Conservation (phyloP, 2,113 vertebrate species). For the Ivindomyrus marchei region DNA sequence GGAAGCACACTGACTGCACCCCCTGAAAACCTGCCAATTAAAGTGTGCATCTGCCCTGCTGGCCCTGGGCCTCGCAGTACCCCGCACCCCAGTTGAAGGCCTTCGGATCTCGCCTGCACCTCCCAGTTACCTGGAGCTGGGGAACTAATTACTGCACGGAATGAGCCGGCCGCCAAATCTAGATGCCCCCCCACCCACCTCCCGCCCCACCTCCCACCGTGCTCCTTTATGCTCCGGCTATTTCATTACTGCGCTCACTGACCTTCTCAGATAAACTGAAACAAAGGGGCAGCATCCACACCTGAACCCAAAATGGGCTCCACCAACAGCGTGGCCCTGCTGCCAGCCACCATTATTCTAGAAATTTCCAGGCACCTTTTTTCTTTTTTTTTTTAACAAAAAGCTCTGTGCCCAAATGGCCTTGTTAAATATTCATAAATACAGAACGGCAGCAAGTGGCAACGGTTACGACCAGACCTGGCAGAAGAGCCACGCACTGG, state of each 20-base stretch:
- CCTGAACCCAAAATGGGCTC: background rate
- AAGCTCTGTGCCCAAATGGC: background rate
- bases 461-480: background rate
- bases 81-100: background rate
- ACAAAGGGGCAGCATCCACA: background rate
- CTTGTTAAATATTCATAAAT: background rate
- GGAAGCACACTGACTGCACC: background rate
- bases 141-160: conserved; percentile 5
- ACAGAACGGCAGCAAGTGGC: background rate
- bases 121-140: conserved; percentile 1
- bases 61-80: background rate
- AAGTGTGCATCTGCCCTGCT: background rate
- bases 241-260: background rate
- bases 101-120: background rate
- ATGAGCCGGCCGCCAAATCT: background rate
- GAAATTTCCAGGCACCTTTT: background rate
- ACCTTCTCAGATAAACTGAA: conserved; percentile 11
- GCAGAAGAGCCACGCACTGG: background rate
- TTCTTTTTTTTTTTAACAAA: background rate
- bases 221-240: background rate
- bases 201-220: background rate
- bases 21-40: conserved; percentile 15
- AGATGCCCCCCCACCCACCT: too few relatives aligned
- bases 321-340: background rate
- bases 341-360: background rate